phyloP scores from a whole-genome alignment of 2,888 invertebrate genomes.

The Cheiracanthium punctorium region DNA sequence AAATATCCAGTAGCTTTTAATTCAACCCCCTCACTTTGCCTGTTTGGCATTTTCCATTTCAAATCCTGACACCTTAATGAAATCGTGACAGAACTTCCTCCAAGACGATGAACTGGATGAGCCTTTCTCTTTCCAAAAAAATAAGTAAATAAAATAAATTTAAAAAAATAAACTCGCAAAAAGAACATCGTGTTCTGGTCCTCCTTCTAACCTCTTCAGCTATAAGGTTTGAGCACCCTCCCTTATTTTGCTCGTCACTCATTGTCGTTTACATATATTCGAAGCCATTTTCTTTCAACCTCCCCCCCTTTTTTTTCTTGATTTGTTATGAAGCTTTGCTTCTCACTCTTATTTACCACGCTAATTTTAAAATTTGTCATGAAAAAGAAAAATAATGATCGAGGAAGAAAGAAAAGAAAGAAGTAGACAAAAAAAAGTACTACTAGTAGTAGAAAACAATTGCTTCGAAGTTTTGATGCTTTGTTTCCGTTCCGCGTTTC shows the following conservation, averaged over 20 bases:
- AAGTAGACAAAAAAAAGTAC: too few relatives aligned
- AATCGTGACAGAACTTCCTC: conserved; percentile 15
- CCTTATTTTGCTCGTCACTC: conserved; percentile 6
- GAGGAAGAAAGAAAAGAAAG: too few relatives aligned
- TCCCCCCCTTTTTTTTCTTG: too few relatives aligned
- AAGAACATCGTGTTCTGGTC: neutral
- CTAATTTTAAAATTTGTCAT: neutral
- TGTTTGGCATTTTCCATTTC: conserved; percentile 4
- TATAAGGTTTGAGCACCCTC: neutral
- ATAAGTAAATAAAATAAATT: too few relatives aligned
- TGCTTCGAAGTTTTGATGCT: neutral
- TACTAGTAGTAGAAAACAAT: neutral
- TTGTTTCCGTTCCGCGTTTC: neutral
- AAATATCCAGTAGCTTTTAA: conserved; percentile 3
- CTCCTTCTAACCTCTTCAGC: neutral
- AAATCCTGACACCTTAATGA: conserved; percentile 6
- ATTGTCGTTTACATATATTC: conserved; percentile 4
- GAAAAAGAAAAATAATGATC: neutral
- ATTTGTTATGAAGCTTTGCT: neutral
- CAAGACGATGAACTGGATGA: neutral
- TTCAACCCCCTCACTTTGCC: neutral
- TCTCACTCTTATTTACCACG: neutral
- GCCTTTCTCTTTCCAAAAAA: neutral
- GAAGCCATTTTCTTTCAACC: neutral
- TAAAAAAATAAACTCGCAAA: neutral